These are phyloP conservation scores for Adrianichthys oophorus DNA, from an alignment of 2,797 vertebrate species.

Conservation along the genomic window DNA sequence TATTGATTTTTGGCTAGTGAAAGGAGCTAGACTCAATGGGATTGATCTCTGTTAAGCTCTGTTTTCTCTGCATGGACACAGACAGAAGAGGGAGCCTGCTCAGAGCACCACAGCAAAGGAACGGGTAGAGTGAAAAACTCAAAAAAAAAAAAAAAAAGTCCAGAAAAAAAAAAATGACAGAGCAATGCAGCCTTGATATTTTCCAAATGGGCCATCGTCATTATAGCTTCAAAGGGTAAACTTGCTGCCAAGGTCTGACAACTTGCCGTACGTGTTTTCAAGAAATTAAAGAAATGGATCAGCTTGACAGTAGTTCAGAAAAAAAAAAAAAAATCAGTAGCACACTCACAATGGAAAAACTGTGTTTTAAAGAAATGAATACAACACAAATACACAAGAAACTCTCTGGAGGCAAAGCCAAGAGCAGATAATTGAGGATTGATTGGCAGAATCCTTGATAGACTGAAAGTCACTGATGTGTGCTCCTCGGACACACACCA, in stretches of 20 bases:
- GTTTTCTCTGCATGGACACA: slow-evolving; percentile 74
- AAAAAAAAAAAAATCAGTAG: slow-evolving; percentile 19
- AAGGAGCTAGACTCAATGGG: slow-evolving; percentile 76
- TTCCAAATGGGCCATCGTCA: slow-evolving; percentile 23
- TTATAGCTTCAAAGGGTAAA: slow-evolving; percentile 23
- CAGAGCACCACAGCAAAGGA: slow-evolving; percentile 34
- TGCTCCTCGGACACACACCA: slow-evolving; percentile 66
- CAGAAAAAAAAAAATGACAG: slow-evolving; percentile 1
- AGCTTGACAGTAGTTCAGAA: slow-evolving; percentile 15
- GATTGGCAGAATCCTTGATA: slow-evolving; percentile 51
- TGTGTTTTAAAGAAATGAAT: slow-evolving; percentile 11
- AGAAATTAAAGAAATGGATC: slow-evolving; percentile 33
- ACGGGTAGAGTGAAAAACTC: not conserved
- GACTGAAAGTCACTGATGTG: slow-evolving; percentile 62
- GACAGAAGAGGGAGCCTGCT: slow-evolving; percentile 44
- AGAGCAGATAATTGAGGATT: slow-evolving; percentile 43
- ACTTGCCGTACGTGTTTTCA: slow-evolving; percentile 13
- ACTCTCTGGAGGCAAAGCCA: slow-evolving; percentile 29
- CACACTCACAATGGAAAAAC: slow-evolving; percentile 2
- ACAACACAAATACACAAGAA: slow-evolving; percentile 15
- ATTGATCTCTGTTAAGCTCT: slow-evolving; percentile 77
- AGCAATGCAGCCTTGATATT: slow-evolving; percentile 11
- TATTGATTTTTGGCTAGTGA: slow-evolving; percentile 76
- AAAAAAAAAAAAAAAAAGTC: slow-evolving; percentile 22
- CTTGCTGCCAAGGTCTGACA: slow-evolving; percentile 7